Conservation (phyloP, 2,888 invertebrate genomes). For the Chymomyza caudatula region DNA sequence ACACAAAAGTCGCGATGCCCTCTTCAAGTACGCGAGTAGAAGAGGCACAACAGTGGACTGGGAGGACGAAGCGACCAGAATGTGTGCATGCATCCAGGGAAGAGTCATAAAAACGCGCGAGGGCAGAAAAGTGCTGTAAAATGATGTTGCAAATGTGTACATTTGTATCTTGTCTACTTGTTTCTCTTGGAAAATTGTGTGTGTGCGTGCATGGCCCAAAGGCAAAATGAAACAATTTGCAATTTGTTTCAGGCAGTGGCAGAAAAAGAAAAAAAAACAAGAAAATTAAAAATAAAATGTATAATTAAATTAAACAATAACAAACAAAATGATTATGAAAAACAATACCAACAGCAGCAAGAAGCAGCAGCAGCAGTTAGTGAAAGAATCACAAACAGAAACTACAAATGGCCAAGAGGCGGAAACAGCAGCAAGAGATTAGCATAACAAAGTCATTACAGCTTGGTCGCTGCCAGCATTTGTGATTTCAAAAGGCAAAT, state of each 20-base stretch:
- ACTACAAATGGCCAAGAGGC: slow-evolving; percentile 56
- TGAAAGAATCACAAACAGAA: not conserved
- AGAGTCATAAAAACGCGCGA: slow-evolving; percentile 15
- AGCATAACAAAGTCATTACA: slow-evolving; percentile 61
- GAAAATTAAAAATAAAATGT: not conserved
- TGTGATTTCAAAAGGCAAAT: slow-evolving; percentile 57
- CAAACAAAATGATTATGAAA: slow-evolving; percentile 33
- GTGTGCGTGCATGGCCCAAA: not conserved
- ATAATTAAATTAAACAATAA: slow-evolving; percentile 15
- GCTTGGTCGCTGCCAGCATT: slow-evolving; percentile 16
- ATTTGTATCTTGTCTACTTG: slow-evolving; percentile 30
- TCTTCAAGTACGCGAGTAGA: not conserved
- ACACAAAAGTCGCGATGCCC: not conserved
- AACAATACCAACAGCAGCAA: slow-evolving; percentile 21
- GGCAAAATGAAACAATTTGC: not conserved
- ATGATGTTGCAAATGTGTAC: slow-evolving; percentile 55
- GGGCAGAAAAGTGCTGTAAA: slow-evolving; percentile 47
- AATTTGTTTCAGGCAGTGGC: too few species aligned
- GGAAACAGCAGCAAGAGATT: slow-evolving; percentile 45
- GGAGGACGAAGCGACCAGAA: not conserved
- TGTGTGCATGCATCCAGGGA: not conserved
- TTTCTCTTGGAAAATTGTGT: slow-evolving; percentile 10
- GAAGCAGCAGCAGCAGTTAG: too few species aligned
- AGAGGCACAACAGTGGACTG: not conserved
- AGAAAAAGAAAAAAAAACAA: not conserved